Percentiles rank a stretch among this genome's conserved stretches.
Evolutionary conservation across 30 jellyfish, hydroid and myxozoan genomes (phyloP).

Genomic region (Hydractinia symbiolongicarpus): DNA sequence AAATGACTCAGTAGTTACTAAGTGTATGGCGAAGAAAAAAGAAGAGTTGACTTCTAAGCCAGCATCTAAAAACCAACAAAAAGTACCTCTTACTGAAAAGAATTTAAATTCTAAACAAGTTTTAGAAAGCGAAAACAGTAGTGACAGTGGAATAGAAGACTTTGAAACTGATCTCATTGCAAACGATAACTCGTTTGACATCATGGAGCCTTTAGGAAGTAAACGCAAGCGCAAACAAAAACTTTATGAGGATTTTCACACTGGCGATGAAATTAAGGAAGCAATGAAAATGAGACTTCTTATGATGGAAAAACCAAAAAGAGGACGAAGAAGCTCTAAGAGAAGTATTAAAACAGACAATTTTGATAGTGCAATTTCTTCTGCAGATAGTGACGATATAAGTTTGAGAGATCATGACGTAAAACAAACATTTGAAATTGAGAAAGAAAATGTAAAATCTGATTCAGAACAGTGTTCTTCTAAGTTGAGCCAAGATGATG

Average conservation of each 20-base stretch:
- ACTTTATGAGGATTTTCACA: slow-evolving; percentile 60
- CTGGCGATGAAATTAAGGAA: slow-evolving; percentile 27
- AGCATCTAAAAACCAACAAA: not conserved
- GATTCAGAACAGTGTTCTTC: not conserved
- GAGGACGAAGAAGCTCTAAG: not conserved
- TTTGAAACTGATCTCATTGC: not conserved
- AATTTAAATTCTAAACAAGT: not conserved
- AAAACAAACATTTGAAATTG: not conserved
- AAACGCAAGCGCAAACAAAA: slow-evolving; percentile 78
- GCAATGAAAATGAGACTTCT: not conserved
- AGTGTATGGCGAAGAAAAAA: no score
- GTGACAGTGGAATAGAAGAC: not conserved
- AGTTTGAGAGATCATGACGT: not conserved
- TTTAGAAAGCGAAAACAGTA: not conserved
- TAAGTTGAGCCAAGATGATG: not conserved
- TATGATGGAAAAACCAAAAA: not conserved
- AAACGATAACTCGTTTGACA: not conserved
- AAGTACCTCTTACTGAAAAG: not conserved
- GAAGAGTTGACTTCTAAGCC: not conserved
- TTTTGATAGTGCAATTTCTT: not conserved
- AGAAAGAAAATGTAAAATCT: not conserved
- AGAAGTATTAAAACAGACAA: not conserved
- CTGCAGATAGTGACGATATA: not conserved
- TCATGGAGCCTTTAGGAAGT: not conserved
- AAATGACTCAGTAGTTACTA: no score